phyloP scores from a whole-genome alignment of 23 tunicate species.

The Corella eumyota region DNA sequence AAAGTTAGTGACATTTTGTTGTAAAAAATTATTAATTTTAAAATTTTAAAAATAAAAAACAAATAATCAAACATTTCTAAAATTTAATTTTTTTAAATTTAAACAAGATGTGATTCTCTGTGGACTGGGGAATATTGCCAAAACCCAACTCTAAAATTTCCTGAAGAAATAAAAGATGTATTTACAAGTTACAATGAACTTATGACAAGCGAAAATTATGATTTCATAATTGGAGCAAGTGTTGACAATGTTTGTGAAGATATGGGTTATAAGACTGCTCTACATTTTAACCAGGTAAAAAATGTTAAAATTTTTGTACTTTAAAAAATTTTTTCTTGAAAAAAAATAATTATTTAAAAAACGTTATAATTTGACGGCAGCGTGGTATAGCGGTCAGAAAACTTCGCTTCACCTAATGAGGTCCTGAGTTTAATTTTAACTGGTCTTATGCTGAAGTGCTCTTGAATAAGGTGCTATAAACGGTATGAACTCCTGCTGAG shows the following conservation, averaged over 20 bases:
- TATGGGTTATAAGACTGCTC: constrained; percentile 38
- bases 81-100: no score
- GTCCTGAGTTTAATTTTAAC: no score
- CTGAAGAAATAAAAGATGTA: constrained; percentile 45
- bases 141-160: constrained; percentile 15
- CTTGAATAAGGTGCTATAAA: no score
- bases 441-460: no score
- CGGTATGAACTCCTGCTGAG: no score
- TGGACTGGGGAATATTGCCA: constrained; percentile 56
- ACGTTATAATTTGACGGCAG: neutral
- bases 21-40: no score
- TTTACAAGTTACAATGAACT: constrained; percentile 10
- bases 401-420: no score
- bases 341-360: neutral
- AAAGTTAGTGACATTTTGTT: no score
- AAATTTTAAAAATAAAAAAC: no score
- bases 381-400: no score
- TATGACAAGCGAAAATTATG: constrained; percentile 3
- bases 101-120: constrained; percentile 55
- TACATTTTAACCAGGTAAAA: constrained; percentile 52
- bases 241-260: constrained; percentile 55
- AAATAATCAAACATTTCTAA: no score
- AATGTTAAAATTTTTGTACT: constrained; percentile 2
- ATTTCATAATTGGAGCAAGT: constrained; percentile 36
- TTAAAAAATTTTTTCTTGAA: neutral